phyloP scores from a whole-genome alignment of 2,113 vertebrate genomes.

The Apus apus region DNA sequence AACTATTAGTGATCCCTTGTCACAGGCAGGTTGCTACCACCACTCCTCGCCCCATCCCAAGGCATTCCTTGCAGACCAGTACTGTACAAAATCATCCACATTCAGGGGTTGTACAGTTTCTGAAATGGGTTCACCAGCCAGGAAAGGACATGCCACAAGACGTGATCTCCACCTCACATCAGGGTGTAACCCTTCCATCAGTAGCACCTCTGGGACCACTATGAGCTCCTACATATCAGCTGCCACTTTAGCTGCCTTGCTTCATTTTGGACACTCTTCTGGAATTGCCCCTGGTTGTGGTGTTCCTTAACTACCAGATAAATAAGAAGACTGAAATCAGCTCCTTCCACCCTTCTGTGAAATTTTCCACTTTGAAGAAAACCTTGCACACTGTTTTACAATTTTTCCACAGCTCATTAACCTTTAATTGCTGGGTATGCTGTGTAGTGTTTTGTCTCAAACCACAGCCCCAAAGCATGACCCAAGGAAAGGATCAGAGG shows the following conservation, averaged over 20 bases:
- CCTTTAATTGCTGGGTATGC: background rate
- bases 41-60: no score
- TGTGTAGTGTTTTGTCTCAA: background rate
- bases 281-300: background rate
- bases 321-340: background rate
- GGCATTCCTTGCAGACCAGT: background rate
- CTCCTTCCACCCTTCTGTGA: background rate
- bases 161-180: background rate
- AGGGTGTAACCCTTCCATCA: background rate
- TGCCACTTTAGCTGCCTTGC: background rate
- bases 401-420: background rate
- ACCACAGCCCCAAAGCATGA: fast-evolving
- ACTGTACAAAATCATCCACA: background rate
- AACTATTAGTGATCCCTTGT: background rate
- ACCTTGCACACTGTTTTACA: background rate
- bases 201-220: background rate
- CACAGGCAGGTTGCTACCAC: background rate
- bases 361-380: background rate
- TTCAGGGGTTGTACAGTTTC: background rate
- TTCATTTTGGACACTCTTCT: background rate
- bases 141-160: background rate
- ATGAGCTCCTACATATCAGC: fast-evolving
- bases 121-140: background rate
- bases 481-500: background rate
- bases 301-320: background rate